A percentile compares a stretch with the other conserved stretches of the same genome.
These are phyloP conservation scores for Phylloscopus trochiloides DNA, from an alignment of 2,113 vertebrate species.

Conservation along the genomic window DNA sequence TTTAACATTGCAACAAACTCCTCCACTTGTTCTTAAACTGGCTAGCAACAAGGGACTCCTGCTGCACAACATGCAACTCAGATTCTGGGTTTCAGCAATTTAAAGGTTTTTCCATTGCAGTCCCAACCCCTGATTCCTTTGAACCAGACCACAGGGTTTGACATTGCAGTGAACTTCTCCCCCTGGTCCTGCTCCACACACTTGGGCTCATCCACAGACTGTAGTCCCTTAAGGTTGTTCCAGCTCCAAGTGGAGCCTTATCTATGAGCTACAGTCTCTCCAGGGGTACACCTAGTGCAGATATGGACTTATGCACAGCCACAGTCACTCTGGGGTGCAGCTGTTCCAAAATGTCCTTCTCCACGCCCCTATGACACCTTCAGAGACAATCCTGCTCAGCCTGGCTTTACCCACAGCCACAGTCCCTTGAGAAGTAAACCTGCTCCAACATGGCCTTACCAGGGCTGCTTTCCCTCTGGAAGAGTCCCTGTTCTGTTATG, in stretches of 20 bases:
- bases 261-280: neutral
- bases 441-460: neutral
- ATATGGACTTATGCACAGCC: neutral
- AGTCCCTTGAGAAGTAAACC: neutral
- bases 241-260: neutral
- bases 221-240: too few species aligned
- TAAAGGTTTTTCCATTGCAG: neutral
- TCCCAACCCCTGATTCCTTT: neutral
- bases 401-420: neutral
- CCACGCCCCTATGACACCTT: rapidly evolving
- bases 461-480: neutral
- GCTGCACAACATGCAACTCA: neutral
- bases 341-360: rapidly evolving
- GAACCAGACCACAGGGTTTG: neutral
- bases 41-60: neutral
- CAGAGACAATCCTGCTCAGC: neutral
- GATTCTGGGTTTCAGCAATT: rapidly evolving
- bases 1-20: neutral
- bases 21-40: neutral
- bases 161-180: too few species aligned
- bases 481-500: too few species aligned
- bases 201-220: neutral
- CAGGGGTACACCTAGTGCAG: neutral
- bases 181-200: neutral
- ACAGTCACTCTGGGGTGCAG: neutral